Evolutionary conservation across 1,140 invertebrate species (phyloP).

Genomic region (Gonioctena quinquepunctata): DNA sequence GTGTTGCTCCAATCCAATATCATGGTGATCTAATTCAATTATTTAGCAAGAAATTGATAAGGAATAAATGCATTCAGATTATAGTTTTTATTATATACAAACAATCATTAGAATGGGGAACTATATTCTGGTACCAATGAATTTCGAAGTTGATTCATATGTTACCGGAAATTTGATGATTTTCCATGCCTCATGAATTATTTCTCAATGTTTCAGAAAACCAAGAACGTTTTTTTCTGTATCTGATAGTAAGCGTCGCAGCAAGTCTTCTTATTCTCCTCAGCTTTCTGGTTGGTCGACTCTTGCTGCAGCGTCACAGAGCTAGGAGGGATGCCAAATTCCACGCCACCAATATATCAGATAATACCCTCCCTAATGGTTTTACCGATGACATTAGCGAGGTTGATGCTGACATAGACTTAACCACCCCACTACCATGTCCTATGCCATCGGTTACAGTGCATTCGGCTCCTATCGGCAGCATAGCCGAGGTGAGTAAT

Average conservation of each 20-base stretch:
- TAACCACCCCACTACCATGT: constrained; percentile 62
- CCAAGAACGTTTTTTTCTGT: constrained; percentile 76
- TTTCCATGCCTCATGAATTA: too few species aligned
- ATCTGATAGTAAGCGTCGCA: constrained; percentile 73
- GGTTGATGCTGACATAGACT: constrained; percentile 73
- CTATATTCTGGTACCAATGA: too few species aligned
- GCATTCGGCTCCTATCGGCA: constrained; percentile 41
- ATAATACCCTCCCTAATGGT: constrained; percentile 69
- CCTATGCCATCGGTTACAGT: constrained; percentile 50
- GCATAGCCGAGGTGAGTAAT: constrained; percentile 43
- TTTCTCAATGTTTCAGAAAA: constrained; percentile 70
- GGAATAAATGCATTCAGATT: too few species aligned
- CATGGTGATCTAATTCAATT: too few species aligned
- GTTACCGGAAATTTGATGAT: too few species aligned
- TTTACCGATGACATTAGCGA: constrained; percentile 74
- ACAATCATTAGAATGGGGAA: too few species aligned
- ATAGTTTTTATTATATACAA: too few species aligned
- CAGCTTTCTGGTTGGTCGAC: constrained; percentile 67
- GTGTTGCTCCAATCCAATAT: too few species aligned
- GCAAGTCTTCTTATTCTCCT: constrained; percentile 70
- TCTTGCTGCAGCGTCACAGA: constrained; percentile 65
- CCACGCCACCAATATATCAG: constrained; percentile 59
- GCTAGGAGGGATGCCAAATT: constrained; percentile 61
- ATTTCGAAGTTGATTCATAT: too few species aligned
- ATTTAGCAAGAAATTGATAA: too few species aligned